Evolutionary conservation across 2,797 vertebrate genomes (phyloP).

Genomic region (Pangasius djambal): DNA sequence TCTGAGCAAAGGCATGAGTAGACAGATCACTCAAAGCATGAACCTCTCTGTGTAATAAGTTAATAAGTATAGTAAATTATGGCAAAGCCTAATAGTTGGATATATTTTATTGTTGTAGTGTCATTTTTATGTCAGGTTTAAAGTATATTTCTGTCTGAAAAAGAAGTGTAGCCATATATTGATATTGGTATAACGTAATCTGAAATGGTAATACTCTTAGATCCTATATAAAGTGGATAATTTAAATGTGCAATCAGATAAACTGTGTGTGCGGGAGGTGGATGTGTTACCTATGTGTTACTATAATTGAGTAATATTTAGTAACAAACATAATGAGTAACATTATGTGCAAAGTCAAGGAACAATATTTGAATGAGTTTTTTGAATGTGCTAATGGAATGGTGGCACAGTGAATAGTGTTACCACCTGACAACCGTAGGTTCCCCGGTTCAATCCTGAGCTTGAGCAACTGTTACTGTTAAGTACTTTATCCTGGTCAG

Average conservation of each 20-base stretch:
- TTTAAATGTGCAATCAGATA: background rate
- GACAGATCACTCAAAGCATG: background rate
- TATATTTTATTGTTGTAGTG: background rate
- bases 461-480: background rate
- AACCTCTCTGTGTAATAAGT: background rate
- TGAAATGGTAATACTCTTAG: background rate
- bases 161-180: background rate
- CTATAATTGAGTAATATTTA: background rate
- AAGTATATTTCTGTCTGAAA: background rate
- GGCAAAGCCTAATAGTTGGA: background rate
- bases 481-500: background rate
- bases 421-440: background rate
- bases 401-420: background rate
- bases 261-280: background rate
- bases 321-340: background rate
- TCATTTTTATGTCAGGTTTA: background rate
- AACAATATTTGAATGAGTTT: background rate
- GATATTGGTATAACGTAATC: background rate
- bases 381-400: background rate
- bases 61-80: background rate
- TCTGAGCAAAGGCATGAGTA: conserved; percentile 65
- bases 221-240: background rate
- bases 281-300: background rate
- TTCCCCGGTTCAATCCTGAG: background rate
- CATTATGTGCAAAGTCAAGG: background rate